Evolutionary conservation across 2,113 vertebrate genomes (phyloP).

Genomic region (Salvelinus namaycush): DNA sequence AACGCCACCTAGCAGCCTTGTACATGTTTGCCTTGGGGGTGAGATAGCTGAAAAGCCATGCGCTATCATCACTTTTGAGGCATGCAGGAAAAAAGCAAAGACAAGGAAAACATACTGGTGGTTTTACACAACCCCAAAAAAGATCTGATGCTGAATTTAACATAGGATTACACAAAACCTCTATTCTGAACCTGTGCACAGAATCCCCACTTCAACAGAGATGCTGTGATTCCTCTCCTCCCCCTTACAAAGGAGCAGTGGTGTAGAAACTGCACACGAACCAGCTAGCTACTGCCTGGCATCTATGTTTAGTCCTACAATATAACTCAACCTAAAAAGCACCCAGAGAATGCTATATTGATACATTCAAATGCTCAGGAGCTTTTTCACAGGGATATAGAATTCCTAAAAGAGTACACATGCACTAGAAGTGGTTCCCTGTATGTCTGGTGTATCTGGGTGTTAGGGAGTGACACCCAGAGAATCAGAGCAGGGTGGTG

Average conservation of each 20-base stretch:
- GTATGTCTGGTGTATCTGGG: background rate
- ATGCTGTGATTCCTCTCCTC: conserved; percentile 68
- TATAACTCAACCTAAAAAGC: conserved; percentile 55
- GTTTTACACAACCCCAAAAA: conserved; percentile 68
- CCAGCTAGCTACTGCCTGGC: conserved; percentile 60
- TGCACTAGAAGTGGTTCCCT: background rate
- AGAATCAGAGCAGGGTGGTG: conserved; percentile 24
- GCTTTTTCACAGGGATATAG: conserved; percentile 38
- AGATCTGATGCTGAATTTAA: conserved; percentile 78
- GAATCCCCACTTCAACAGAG: conserved; percentile 58
- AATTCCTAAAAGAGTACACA: conserved; percentile 43
- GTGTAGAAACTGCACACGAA: conserved; percentile 60
- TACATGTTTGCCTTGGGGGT: conserved; percentile 77
- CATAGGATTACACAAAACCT: conserved; percentile 76
- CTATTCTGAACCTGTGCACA: conserved; percentile 66
- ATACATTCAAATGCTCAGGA: conserved; percentile 40
- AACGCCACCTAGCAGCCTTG: conserved; percentile 70
- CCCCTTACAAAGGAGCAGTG: conserved; percentile 60
- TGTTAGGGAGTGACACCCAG: conserved; percentile 8
- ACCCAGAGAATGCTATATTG: conserved; percentile 40
- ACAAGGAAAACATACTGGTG: conserved; percentile 72
- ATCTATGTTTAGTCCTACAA: conserved; percentile 69
- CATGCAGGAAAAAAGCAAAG: conserved; percentile 56
- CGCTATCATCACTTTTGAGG: conserved; percentile 76
- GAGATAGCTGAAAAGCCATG: conserved; percentile 71